Conservation (phyloP, 2,888 invertebrate genomes). For the Atethmia centrago region DNA sequence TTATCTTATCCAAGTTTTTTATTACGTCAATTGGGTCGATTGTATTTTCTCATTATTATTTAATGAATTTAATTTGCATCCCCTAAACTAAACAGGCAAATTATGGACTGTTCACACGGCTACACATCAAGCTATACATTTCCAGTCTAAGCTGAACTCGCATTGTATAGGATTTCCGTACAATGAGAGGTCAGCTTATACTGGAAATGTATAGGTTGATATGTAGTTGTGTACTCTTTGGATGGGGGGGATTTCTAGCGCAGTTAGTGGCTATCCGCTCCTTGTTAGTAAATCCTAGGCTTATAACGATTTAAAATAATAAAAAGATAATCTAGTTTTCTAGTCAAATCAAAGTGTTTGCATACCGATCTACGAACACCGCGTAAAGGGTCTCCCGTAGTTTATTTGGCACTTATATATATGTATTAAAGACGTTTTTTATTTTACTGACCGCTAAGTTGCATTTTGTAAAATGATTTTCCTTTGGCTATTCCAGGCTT, state of each 20-base stretch:
- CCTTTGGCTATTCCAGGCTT: conserved; percentile 82
- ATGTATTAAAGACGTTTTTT: background rate
- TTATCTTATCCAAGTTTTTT: conserved; percentile 55
- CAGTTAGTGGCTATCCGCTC: background rate
- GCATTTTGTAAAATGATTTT: background rate
- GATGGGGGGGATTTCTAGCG: no score
- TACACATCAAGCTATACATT: no score
- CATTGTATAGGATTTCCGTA: no score
- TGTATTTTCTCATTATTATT: conserved; percentile 18
- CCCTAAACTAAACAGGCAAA: no score
- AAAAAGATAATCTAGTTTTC: background rate
- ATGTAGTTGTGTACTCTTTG: background rate
- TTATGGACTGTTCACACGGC: no score
- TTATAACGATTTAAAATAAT: background rate
- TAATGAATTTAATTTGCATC: no score
- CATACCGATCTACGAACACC: background rate
- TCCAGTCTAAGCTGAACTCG: no score
- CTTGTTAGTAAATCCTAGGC: background rate
- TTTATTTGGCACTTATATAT: background rate
- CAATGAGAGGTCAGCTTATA: no score
- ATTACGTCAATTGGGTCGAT: conserved; percentile 46
- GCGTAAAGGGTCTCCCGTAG: background rate
- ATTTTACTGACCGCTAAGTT: background rate
- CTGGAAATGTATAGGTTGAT: no score
- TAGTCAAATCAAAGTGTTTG: background rate